Evolutionary conservation across 2,797 vertebrate genomes (phyloP).

Genomic region (Orestias chungarensis): DNA sequence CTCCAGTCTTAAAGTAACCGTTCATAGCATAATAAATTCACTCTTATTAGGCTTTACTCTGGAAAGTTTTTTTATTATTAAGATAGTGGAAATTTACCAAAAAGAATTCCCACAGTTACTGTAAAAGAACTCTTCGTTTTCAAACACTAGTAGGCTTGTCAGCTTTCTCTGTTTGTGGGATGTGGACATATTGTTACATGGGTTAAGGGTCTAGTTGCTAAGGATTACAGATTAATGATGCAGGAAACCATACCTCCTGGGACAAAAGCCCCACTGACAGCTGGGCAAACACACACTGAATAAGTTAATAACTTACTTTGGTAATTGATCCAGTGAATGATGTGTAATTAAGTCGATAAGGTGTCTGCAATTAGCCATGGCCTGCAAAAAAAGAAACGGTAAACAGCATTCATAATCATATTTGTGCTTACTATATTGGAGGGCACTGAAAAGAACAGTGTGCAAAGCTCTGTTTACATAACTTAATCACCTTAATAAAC

Average conservation of each 20-base stretch:
- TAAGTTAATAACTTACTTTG: constrained; percentile 1
- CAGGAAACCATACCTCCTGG: not conserved
- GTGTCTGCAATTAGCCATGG: not conserved
- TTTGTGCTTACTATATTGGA: not conserved
- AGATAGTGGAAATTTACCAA: not conserved
- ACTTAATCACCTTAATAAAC: not conserved
- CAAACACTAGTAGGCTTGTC: not conserved
- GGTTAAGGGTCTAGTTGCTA: not conserved
- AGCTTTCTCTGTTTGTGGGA: not conserved
- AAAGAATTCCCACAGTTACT: not conserved
- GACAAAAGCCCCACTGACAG: constrained; percentile 3
- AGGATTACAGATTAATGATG: not conserved
- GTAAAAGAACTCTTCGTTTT: not conserved
- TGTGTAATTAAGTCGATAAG: constrained; percentile 8
- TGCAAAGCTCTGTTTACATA: not conserved
- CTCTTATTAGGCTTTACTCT: not conserved
- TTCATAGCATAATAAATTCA: not conserved
- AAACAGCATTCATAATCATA: constrained; percentile 1
- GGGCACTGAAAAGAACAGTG: not conserved
- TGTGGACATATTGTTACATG: not conserved
- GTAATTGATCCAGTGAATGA: constrained; percentile 5
- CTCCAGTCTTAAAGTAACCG: not conserved
- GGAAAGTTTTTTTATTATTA: not conserved
- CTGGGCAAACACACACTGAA: constrained; percentile 2
- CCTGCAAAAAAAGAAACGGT: not conserved